Evolutionary conservation across 2,888 invertebrate species (phyloP), one percentile per base, ranked within the genome.

Genomic region (Pachymerium ferrugineum): DNA sequence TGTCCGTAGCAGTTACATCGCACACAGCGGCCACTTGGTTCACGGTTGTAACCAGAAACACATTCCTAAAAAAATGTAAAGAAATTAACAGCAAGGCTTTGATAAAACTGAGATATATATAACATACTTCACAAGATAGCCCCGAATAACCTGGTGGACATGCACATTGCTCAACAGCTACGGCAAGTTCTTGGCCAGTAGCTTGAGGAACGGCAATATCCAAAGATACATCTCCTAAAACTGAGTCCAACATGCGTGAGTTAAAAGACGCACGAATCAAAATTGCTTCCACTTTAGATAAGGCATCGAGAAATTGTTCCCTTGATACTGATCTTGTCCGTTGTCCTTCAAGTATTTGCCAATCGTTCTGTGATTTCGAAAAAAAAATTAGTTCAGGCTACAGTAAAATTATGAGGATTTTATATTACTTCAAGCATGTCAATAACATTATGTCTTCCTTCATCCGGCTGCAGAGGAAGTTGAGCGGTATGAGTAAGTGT

Each of bases 101-200:
- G 2, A 47, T 22, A 6, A 10, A 25, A 62, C 22, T 6, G 19
- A 69, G 30, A 10, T 16, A n/a, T 31, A 70, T n/a, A 2, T 14
- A 38, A 76, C 78, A 78, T 82, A 87, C 90, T 85, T 94, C 92
- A 80, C 94, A 95, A 29, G 94, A 94, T 25, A 90, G 85, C 74
- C 94, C 94, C 70, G 86, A 84, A 79, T 94, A 96, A 68, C 94
- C 94, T 0, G 87, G 85, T 0, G 95, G 95, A 80, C 97, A 97
- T 30, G 86, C 84, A 81, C 97, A 98, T 81, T 94, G 90, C 83
- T 97, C 97, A 0, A 97, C 93, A 74, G 89, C 89, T 3, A 88
- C 88, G 0, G 96, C 94, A 8, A 89, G 87, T 67, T 92, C 94
- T 30, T 90, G 86, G 6, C 91, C 91, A 6, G 89, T 87, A 68